Percentiles rank a stretch among this genome's conserved stretches.
Conservation (phyloP, 2,797 vertebrate genomes). For the Loriculus beryllinus region DNA sequence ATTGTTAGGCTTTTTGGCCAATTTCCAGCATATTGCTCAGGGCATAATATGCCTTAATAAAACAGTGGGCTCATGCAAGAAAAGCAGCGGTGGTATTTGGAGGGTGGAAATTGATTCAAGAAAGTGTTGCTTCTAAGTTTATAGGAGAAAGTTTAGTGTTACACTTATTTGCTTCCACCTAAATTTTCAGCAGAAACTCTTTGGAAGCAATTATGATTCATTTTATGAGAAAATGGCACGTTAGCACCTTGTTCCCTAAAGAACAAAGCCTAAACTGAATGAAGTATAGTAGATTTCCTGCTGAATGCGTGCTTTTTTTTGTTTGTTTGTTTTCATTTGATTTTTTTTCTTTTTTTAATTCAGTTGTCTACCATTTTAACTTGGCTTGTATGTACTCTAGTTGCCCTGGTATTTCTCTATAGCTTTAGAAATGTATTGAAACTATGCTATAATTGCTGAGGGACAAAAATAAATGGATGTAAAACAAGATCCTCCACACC, state of each 20-base stretch:
- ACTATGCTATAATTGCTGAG: slow-evolving; percentile 72
- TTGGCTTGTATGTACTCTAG: slow-evolving; percentile 72
- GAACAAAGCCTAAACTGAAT: slow-evolving; percentile 72
- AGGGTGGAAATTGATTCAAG: slow-evolving; percentile 70
- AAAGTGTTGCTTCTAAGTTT: slow-evolving; percentile 73
- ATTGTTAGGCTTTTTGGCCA: slow-evolving; percentile 69
- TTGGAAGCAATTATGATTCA: slow-evolving; percentile 70
- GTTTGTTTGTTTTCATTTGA: fast-evolving
- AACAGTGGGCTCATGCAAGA: slow-evolving; percentile 66
- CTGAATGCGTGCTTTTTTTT: slow-evolving; percentile 54
- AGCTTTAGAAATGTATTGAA: slow-evolving; percentile 73
- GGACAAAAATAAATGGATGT: slow-evolving; percentile 76
- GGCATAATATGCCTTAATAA: slow-evolving; percentile 71
- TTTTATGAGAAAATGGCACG: slow-evolving; percentile 73
- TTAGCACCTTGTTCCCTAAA: slow-evolving; percentile 78
- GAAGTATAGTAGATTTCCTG: slow-evolving; percentile 66
- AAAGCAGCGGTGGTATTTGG: slow-evolving; percentile 62
- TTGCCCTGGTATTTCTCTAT: slow-evolving; percentile 74
- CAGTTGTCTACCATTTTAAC: slow-evolving; percentile 69
- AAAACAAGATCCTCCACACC: slow-evolving; percentile 71
- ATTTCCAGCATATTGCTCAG: slow-evolving; percentile 73
- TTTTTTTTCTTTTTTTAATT: slow-evolving; percentile 20
- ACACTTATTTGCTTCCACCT: slow-evolving; percentile 71
- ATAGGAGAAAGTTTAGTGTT: slow-evolving; percentile 73
- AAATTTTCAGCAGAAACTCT: slow-evolving; percentile 69